Evolutionary conservation across 2,113 vertebrate genomes (phyloP), one percentile per base, ranked within the genome.

Genomic region (Ammospiza caudacuta): DNA sequence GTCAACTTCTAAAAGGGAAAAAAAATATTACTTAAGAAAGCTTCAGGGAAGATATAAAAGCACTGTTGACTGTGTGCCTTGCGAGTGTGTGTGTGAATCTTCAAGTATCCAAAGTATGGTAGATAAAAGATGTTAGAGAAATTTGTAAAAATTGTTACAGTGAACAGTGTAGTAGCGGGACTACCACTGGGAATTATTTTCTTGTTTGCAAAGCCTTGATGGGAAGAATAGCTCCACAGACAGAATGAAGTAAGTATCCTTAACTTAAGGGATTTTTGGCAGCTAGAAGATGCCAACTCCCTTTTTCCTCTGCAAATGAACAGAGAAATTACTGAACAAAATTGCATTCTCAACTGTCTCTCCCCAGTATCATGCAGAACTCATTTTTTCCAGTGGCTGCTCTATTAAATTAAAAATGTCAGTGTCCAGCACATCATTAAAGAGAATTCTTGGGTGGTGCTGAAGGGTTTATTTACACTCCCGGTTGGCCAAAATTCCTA

Each of bases 341-440:
- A 96, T 94, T 76, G 15, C 94, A 72, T 91, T 94, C 96, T 98
- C 96, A 96, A 86, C 83, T 96, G 95, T 94, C 91, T 91, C 88
- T 95, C 83, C 83, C 92, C 77, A 96, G 15, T 96, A 97, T 97
- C 96, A 96, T 96, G 96, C 97, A 97, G 95, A 98, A 97, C 95
- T 97, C 96, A 97, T 98, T 98, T 98, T 96, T 98, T 97, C 88
- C 93, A 94, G 44, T 83, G 95, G 91, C 95, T 97, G 97, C 96
- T 97, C 96, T 97, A 94, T 97, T 97, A 97, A 97, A 97, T 97
- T 97, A 89, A 98, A 98, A 97, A 98, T 97, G 96, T 95, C 95
- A 97, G 63, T 80, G 76, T 96, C 96, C 89, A 20, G 94, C 83
- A 87, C 95, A 97, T 97, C 90, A 97, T 97, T 97, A 97, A 95